Evolutionary conservation across 2,797 vertebrate genomes (phyloP), one percentile per base, ranked within the genome.

Genomic region (Aldrovandia affinis): DNA sequence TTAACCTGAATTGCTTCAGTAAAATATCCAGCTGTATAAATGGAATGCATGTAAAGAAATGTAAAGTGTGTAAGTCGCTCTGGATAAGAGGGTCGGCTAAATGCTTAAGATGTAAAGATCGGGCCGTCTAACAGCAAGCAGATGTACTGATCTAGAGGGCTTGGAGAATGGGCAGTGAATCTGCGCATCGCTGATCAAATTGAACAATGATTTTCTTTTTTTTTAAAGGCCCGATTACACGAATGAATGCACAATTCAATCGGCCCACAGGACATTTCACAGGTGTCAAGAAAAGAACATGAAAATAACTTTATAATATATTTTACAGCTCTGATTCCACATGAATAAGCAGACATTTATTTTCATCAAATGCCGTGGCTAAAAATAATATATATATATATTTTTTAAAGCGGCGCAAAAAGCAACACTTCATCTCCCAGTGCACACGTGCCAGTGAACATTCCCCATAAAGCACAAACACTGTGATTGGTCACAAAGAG

Each of bases 311-410:
- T n/a, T 7, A 33, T 22, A n/a, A n/a, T n/a, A n/a, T n/a, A n/a
- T 30, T 65, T 52, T 6, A 36, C 57, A 83, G 39, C 39, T 50
- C 44, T 63, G 55, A 22, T 84, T 80, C 83, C n/a, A n/a, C 52
- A 70, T 30, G 33, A 84, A 73, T 80, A 44, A 84, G 65, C 30
- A 42, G 6, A 50, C 47, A 30, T 18, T 44, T 7, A 57, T 57
- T 61, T 18, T 61, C 28, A n/a, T 20, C 2, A 22, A n/a, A 39
- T 25, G 25, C 28, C 3, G 30, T 8, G 2, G 15, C 44, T 9
- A 33, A 30, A 55, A 55, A 73, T 30, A 70, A 20, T n/a, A 73
- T 30, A 42, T 10, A 77, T 77, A 20, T n/a, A 73, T 30, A 42
- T 10, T 83, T 77, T 44, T 2, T 2, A 57, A 57, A 57, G 18